Conservation (phyloP, 1,140 invertebrate genomes). For the Myzus persicae region DNA sequence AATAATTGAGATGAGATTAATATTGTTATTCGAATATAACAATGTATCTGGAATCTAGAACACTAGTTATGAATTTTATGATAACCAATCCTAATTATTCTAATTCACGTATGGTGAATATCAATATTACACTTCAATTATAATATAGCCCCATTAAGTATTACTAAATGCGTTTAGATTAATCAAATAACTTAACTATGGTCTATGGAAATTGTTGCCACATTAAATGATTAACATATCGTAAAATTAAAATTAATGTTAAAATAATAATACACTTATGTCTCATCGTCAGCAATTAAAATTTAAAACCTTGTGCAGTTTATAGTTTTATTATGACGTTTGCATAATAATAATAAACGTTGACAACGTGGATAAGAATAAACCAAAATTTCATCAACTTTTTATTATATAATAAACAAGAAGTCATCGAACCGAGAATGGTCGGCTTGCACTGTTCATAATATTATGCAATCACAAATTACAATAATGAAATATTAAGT, state of each 20-base stretch:
- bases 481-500: too few relatives aligned
- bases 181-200: neutral
- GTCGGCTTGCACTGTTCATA: neutral
- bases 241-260: neutral
- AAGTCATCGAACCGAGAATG: neutral
- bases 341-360: neutral
- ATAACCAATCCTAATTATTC: neutral
- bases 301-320: neutral
- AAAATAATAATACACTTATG: neutral
- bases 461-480: neutral
- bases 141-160: neutral
- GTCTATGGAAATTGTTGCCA: neutral
- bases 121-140: neutral
- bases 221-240: neutral
- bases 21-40: neutral
- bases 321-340: neutral
- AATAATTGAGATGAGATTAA: neutral
- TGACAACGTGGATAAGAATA: neutral
- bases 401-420: neutral
- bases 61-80: neutral
- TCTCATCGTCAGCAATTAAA: neutral
- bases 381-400: neutral
- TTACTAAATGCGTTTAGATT: neutral
- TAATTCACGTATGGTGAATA: neutral
- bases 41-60: neutral